Evolutionary conservation across 1,140 invertebrate species (phyloP), one percentile per base, ranked within the genome.

Genomic region (Aphis craccivora): DNA sequence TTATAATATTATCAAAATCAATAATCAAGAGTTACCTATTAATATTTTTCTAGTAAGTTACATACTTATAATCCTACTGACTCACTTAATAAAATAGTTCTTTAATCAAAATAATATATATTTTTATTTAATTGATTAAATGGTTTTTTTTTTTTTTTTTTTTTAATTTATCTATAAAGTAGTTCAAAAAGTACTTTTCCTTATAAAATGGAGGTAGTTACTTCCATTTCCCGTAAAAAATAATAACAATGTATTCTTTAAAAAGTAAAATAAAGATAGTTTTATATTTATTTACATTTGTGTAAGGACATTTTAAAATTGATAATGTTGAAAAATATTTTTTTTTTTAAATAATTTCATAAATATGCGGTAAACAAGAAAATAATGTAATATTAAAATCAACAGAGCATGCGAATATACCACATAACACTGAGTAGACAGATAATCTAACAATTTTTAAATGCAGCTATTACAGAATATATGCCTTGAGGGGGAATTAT

Each of bases 31-130:
- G 25, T 30, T 60, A 30, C 11, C 14, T 14, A n/a, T n/a, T 67
- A 11, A n/a, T 67, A 3, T 67, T 30, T 67, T 67, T 67, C 11
- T n/a, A n/a, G 30, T n/a, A 67, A 67, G 30, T 67, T 30, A 76
- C 7, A 4, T 37, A 81, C 35, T 81, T 81, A 40, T 20, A 25
- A 86, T 18, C 45, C 23, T 67, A 30, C 3, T 60, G 0, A 30
- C 25, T 37, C 22, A 0, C 37, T 4, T 40, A 30, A 86, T 86
- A 0, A 86, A 86, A 45, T 30, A 0, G 4, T 45, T 23, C 4
- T 45, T 87, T 87, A 87, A 87, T 87, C 43, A n/a, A 87, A 87
- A n/a, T n/a, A 87, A 87, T n/a, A 51, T 51, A 45, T 87, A 48
- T 48, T 20, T 87, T 48, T 8, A 2, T 48, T 30, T 45, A 30